Evolutionary conservation across 2,888 invertebrate species (phyloP), one percentile per base, ranked within the genome.

Genomic region (Machimus atricapillus): DNA sequence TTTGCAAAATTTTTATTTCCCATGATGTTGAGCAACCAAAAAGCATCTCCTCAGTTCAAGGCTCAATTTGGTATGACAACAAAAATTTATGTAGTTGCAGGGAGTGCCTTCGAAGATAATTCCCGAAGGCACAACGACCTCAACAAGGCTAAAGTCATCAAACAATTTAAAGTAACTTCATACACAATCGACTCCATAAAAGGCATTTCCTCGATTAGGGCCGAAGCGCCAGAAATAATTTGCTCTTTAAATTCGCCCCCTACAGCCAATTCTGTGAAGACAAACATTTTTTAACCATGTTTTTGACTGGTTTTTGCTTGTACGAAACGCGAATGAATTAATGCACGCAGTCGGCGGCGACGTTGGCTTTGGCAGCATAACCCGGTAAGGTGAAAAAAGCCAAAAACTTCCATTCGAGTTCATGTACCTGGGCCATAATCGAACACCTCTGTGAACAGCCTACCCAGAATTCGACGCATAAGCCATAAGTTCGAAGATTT

Each of bases 351-450:
- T 66, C 66, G 66, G 66, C 66, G 66, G 66, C 66, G 66, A n/a
- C n/a, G n/a, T n/a, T n/a, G n/a, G n/a, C n/a, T n/a, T n/a, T n/a
- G n/a, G 66, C 66, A 66, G 66, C 66, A 66, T 66, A 66, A 27
- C 66, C 27, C 66, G 66, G 66, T 27, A 66, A 66, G 27, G 76
- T 8, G 34, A 76, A 76, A 76, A 76, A 40, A 76, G 1, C 19
- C 8, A 76, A 76, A 40, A 76, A 76, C n/a, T 76, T 40, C 76
- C 34, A 76, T 76, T 37, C 7, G 76, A 76, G 76, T 76, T 76
- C 76, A 40, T 37, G 76, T 40, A 76, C 76, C 76, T 76, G n/a
- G n/a, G 76, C 76, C 76, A 76, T 76, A 76, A 76, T 76, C 76
- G 76, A 76, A 66, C 66, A 66, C 66, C 66, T 66, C 14, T 37